phyloP scores from a whole-genome alignment of 1,140 invertebrate genomes.

The Gonatopus flavifemur region DNA sequence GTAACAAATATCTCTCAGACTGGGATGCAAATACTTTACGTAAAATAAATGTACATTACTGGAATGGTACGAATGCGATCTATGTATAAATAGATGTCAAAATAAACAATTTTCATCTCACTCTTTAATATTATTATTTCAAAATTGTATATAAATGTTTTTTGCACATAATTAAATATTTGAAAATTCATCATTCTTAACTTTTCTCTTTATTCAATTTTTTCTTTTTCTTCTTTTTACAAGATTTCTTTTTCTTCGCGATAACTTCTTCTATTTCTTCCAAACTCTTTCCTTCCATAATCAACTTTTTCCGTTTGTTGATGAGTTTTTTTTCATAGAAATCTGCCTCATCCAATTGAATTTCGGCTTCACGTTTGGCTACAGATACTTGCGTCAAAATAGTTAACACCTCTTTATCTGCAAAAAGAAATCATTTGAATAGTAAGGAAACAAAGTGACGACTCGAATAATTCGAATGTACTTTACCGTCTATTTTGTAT shows the following conservation, averaged over 20 bases:
- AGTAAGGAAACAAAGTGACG: too few species aligned
- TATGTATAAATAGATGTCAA: too few species aligned
- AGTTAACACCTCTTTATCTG: slow-evolving; percentile 80
- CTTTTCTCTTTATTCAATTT: neutral
- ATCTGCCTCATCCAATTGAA: slow-evolving; percentile 86
- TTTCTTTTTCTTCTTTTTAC: slow-evolving; percentile 16
- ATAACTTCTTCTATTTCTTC: slow-evolving; percentile 66
- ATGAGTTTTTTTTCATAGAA: slow-evolving; percentile 87
- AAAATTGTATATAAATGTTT: too few species aligned
- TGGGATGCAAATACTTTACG: too few species aligned
- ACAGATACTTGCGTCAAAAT: slow-evolving; percentile 92
- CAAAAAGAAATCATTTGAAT: slow-evolving; percentile 33
- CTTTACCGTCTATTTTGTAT: slow-evolving; percentile 80
- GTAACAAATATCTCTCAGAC: too few species aligned
- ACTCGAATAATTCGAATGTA: slow-evolving; percentile 13
- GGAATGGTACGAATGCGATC: too few species aligned
- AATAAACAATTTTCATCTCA: too few species aligned
- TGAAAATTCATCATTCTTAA: neutral
- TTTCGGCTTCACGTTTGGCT: slow-evolving; percentile 87
- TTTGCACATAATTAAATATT: too few species aligned
- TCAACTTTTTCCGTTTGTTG: slow-evolving; percentile 85
- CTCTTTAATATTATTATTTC: too few species aligned
- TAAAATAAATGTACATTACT: too few species aligned
- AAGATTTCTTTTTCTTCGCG: slow-evolving; percentile 23
- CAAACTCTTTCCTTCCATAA: slow-evolving; percentile 81